phyloP scores from a whole-genome alignment of 2,113 vertebrate species.

The Rhinopithecus roxellana region DNA sequence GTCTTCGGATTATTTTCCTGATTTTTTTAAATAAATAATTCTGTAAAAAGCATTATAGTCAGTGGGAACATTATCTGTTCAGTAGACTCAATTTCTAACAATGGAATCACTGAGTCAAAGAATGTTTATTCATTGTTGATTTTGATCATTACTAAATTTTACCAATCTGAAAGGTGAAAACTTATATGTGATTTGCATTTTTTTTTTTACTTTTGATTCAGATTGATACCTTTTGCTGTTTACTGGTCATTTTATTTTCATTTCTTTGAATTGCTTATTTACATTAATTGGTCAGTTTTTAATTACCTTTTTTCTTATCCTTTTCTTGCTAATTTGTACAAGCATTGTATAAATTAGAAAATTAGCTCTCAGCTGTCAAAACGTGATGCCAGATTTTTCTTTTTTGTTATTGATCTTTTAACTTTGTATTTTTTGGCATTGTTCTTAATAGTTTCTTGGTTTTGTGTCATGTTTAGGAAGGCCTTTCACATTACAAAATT shows the following conservation, averaged over 20 bases:
- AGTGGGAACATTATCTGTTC: neutral
- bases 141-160: conserved; percentile 1
- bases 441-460: conserved; percentile 27
- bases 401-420: conserved; percentile 33
- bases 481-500: conserved; percentile 59
- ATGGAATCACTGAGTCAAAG: neutral
- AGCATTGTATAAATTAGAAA: neutral
- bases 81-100: neutral
- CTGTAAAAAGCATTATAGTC: neutral
- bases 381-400: neutral
- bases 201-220: neutral
- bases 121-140: neutral
- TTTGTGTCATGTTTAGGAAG: conserved; percentile 52
- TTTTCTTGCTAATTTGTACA: conserved; percentile 14
- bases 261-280: neutral
- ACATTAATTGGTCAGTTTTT: neutral
- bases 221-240: neutral
- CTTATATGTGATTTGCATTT: neutral
- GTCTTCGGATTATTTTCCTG: neutral
- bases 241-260: neutral
- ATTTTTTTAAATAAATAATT: neutral
- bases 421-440: conserved; percentile 52
- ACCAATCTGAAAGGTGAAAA: neutral
- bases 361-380: neutral
- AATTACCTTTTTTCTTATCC: neutral